Evolutionary conservation across 1,140 invertebrate species (phyloP), one percentile per base, ranked within the genome.

Genomic region (Phymastichus coffea): DNA sequence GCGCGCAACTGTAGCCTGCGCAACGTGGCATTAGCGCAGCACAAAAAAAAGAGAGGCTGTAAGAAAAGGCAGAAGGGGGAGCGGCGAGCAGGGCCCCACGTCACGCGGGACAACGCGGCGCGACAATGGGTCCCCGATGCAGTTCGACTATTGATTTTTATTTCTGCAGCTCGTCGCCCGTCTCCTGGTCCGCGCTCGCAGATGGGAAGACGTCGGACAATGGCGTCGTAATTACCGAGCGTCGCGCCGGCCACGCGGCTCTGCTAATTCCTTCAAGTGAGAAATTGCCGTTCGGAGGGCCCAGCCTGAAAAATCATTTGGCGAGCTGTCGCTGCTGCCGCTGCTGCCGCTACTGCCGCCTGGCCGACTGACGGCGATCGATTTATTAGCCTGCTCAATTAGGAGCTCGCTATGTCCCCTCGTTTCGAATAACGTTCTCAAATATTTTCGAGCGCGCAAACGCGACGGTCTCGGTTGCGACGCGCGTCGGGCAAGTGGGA

Each of bases 131-230:
- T 30, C 46, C 7, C 46, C n/a, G 10, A 14, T 15, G 3, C 40
- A 14, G 15, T 55, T 55, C 40, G 52, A 14, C 40, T 55, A 55
- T 55, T 44, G 52, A 55, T 55, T 55, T 55, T 55, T 53, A n/a
- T n/a, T 38, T 37, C 43, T n/a, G n/a, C n/a, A n/a, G n/a, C n/a
- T n/a, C n/a, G n/a, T n/a, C n/a, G n/a, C n/a, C n/a, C n/a, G n/a
- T n/a, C n/a, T n/a, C n/a, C n/a, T n/a, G n/a, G n/a, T n/a, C n/a
- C n/a, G n/a, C n/a, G n/a, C n/a, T n/a, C n/a, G n/a, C n/a, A n/a
- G n/a, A n/a, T n/a, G n/a, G n/a, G n/a, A n/a, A n/a, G n/a, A n/a
- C 30, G n/a, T 15, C 10, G 37, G 37, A 40, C 37, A 40, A 40
- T 40, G 37, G 10, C 6, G 4, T 10, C 37, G 37, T 40, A 40